phyloP scores from a whole-genome alignment of 53 echinoderm and acorn worm species.

The Mesocentrotus franciscanus region DNA sequence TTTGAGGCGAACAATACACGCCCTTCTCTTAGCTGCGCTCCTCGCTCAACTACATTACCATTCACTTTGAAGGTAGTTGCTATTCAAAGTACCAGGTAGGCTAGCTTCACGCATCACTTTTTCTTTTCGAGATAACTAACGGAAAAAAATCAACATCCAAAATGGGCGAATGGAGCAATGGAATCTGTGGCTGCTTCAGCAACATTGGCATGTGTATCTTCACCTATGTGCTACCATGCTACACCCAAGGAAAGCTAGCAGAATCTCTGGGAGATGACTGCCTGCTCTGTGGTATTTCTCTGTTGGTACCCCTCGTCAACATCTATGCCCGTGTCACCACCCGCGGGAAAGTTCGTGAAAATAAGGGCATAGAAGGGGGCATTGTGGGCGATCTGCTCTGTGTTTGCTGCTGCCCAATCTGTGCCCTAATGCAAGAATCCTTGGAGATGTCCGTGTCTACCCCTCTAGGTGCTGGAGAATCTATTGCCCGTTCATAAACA shows the following conservation, averaged over 20 bases:
- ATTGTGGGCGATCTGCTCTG: constrained; percentile 83
- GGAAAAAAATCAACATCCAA: constrained; percentile 52
- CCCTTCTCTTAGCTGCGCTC: constrained; percentile 39
- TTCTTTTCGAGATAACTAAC: neutral
- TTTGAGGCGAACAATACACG: constrained; percentile 10
- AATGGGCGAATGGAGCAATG: constrained; percentile 97
- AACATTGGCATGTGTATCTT: constrained; percentile 98
- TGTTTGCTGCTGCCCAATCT: constrained; percentile 92
- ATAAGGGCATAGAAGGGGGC: constrained; percentile 97
- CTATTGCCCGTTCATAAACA: constrained; percentile 90
- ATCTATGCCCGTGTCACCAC: constrained; percentile 92
- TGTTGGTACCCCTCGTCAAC: constrained; percentile 91
- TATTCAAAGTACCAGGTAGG: neutral
- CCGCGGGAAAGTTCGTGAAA: constrained; percentile 92
- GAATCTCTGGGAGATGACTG: constrained; percentile 98
- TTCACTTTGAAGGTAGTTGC: neutral
- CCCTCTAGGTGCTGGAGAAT: constrained; percentile 93
- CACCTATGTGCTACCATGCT: constrained; percentile 92
- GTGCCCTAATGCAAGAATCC: constrained; percentile 88
- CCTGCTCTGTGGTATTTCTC: constrained; percentile 87
- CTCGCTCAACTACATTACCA: neutral
- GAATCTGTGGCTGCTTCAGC: constrained; percentile 95
- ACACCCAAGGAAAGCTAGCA: constrained; percentile 96
- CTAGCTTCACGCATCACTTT: neutral
- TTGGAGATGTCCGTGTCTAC: constrained; percentile 92